Base-by-base conservation (phyloP, 2,888 invertebrate species). In the Synanthedon formicaeformis region DNA sequence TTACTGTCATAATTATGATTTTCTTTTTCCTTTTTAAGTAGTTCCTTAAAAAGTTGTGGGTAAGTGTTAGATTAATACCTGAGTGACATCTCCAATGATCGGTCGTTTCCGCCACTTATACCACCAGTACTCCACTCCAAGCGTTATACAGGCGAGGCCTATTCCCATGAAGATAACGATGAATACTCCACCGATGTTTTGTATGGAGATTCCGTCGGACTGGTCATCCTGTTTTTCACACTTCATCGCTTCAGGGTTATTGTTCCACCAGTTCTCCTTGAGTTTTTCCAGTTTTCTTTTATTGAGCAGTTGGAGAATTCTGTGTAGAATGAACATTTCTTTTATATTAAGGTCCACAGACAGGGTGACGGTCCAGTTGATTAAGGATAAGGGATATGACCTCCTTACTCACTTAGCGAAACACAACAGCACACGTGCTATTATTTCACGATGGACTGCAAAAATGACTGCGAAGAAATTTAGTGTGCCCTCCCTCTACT, bases 161-260 rank as follows among this genome's bases (percentile, higher is more conserved):
- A 98, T 97, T 0, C 98, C 98, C 63, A 97, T 96, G 69, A 98
- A 96, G 58, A 99, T 98, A 0, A 99, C 97, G 53, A 99, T 96
- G 75, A 99, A 99, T 0, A 99, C 98, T 0, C 98, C 98, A 50
- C 97, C 98, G 61, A 99, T 99, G 75, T 99, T 99, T 71, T 97
- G 94, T 56, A 99, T 98, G 56, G 97, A 97, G 70, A 99, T 99
- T 51, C 99, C 99, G 71, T 98, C 98, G 3, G 95, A 95, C 71
- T 98, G 96, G 71, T 97, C 95, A 69, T 96, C 96, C 53, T 95
- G 93, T 62, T 94, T 93, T 63, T 95, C 94, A 66, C 96, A 96
- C 57, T 91, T 90, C 64, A 91, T 91, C 41, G 91, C 91, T 6
- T 91, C 90, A 0, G 93, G 93, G 67, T 97, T 97, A 58, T 93